Evolutionary conservation across 2,888 invertebrate genomes (phyloP).

Genomic region (Pyrochroa serraticornis): DNA sequence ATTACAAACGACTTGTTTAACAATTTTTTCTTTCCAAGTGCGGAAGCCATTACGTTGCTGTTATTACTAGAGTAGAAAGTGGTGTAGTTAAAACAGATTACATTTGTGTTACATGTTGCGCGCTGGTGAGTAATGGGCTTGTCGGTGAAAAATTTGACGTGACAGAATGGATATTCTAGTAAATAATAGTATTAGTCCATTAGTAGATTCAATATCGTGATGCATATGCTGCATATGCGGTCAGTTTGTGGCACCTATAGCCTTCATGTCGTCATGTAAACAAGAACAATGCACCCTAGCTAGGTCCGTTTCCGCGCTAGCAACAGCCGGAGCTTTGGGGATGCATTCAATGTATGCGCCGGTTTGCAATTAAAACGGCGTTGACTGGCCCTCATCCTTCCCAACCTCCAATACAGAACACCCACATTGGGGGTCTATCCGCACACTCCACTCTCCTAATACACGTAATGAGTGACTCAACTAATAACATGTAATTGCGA

Average conservation of each 20-base stretch:
- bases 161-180: slow-evolving; percentile 23
- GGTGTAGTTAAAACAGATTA: too few relatives aligned
- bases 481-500: slow-evolving; percentile 31
- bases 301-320: slow-evolving; percentile 32
- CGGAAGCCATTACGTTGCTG: too few relatives aligned
- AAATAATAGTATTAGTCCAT: slow-evolving; percentile 29
- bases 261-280: slow-evolving; percentile 31
- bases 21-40: too few relatives aligned
- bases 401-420: slow-evolving; percentile 24
- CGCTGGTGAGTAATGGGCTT: neutral
- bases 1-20: too few relatives aligned
- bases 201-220: slow-evolving; percentile 30
- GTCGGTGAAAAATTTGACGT: slow-evolving; percentile 21
- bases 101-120: neutral
- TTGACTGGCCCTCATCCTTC: slow-evolving; percentile 40
- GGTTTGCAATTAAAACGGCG: slow-evolving; percentile 46
- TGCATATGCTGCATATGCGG: slow-evolving; percentile 31
- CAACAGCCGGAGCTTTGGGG: slow-evolving; percentile 32
- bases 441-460: slow-evolving; percentile 32
- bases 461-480: slow-evolving; percentile 41
- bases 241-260: slow-evolving; percentile 31
- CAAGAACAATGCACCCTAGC: slow-evolving; percentile 37
- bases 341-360: slow-evolving; percentile 42
- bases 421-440: slow-evolving; percentile 29
- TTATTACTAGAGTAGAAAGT: too few relatives aligned